These are phyloP conservation scores for Gobius niger DNA, from an alignment of 2,113 vertebrate genomes.

Conservation along the genomic window DNA sequence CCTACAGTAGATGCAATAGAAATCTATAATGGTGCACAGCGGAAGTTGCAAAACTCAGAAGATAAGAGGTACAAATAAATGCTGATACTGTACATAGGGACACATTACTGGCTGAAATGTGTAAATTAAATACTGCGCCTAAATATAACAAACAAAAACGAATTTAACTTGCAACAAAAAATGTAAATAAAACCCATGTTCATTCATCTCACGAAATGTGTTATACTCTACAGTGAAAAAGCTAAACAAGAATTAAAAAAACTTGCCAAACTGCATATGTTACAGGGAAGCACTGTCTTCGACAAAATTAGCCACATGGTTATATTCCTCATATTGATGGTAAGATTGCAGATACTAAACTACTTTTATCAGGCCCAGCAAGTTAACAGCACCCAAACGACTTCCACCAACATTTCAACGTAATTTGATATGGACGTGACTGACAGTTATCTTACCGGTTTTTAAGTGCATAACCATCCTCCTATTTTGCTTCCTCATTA, in stretches of 20 bases:
- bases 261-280: too few relatives aligned
- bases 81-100: background rate
- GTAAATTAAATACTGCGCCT: background rate
- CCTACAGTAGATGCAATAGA: background rate
- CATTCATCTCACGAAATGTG: too few relatives aligned
- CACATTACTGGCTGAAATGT: background rate
- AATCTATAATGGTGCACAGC: background rate
- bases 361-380: background rate
- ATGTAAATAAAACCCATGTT: too few relatives aligned
- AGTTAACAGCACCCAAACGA: background rate
- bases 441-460: slow-evolving; percentile 31
- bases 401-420: background rate
- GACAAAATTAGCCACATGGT: background rate
- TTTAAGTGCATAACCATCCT: background rate
- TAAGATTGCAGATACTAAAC: background rate
- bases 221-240: too few relatives aligned
- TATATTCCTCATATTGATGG: background rate
- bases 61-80: background rate
- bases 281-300: too few relatives aligned
- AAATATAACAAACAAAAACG: background rate
- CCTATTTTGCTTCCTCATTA: slow-evolving; percentile 22
- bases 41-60: background rate
- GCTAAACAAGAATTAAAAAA: too few relatives aligned
- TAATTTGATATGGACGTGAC: background rate
- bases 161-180: background rate